Percentiles rank a stretch among this genome's conserved stretches.
Conservation (phyloP, 2,888 invertebrate genomes). For the Lacanobia oleracea region DNA sequence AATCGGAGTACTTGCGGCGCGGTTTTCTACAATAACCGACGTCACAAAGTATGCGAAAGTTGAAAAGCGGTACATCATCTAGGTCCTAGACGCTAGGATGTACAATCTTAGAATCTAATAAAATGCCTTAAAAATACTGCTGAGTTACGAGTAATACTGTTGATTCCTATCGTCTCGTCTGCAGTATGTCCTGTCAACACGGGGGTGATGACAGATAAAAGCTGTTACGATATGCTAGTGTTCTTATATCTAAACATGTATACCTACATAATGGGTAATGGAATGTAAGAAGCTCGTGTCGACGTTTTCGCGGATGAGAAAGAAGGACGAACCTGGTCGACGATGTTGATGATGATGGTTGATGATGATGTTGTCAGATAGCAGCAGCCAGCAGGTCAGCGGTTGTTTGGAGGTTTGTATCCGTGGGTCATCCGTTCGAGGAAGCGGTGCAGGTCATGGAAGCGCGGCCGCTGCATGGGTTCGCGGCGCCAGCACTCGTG, state of each 20-base stretch:
- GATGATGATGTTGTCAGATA: conserved; percentile 4
- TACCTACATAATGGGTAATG: conserved; percentile 52
- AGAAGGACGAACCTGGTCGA: conserved; percentile 63
- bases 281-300: conserved; percentile 65
- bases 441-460: conserved; percentile 97
- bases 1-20: conserved; percentile 37
- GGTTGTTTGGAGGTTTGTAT: conserved; percentile 88
- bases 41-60: conserved; percentile 73
- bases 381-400: conserved; percentile 60
- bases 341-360: conserved; percentile 20
- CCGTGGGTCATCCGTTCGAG: conserved; percentile 94
- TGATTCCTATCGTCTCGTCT: conserved; percentile 68
- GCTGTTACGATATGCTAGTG: conserved; percentile 53
- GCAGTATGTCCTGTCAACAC: conserved; percentile 66
- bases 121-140: conserved; percentile 67
- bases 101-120: conserved; percentile 70
- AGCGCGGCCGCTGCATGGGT: conserved; percentile 95
- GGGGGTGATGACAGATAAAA: conserved; percentile 50
- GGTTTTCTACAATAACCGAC: conserved; percentile 62
- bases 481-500: conserved; percentile 97
- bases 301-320: conserved; percentile 52
- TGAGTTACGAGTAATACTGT: conserved; percentile 75
- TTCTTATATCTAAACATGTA: conserved; percentile 59
- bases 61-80: conserved; percentile 74
- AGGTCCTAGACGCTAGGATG: conserved; percentile 62